Evolutionary conservation across 2,797 vertebrate genomes (phyloP), one percentile per base, ranked within the genome.

Genomic region (Pipistrellus pygmaeus): DNA sequence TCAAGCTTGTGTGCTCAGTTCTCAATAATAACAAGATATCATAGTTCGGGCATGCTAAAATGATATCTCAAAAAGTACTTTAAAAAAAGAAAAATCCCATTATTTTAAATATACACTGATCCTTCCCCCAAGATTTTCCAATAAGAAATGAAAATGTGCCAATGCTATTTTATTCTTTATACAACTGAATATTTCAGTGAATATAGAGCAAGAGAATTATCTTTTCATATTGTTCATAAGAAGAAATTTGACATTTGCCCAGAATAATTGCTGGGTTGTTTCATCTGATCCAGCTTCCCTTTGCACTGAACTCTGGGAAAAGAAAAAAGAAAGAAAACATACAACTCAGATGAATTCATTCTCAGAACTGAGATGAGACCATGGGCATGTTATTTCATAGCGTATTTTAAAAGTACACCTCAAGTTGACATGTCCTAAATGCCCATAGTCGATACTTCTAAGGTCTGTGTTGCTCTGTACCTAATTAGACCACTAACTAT

Each of bases 81-180:
- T 38, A 8, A 68, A 53, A 55, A 66, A 7, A 85, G 20, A 71
- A n/a, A 13, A 51, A 84, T 30, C 14, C 15, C 48, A 64, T 82
- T 87, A 55, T 72, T 88, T 38, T 11, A 71, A 76, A 76, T 84
- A 44, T 46, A 57, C 38, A 18, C 7, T 5, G 7, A 77, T 32
- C 20, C 48, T 20, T 64, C 48, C 23, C 23, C 32, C 44, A 84
- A 94, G 64, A 80, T 30, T 73, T 91, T 75, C 32, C 84, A 93
- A 46, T 17, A 69, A 55, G 41, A 89, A 85, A 89, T 73, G 62
- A 94, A 94, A 83, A 78, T 71, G 30, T 51, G 30, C 83, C 66
- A 83, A 85, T 95, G 88, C 91, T 91, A 73, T 35, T 98, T 98
- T 98, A 98, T 98, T 98, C 98, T 98, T 96, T 21, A 88, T 44